Base-by-base conservation (phyloP, 2,888 invertebrate genomes). In the Pristionchus japonicus region DNA sequence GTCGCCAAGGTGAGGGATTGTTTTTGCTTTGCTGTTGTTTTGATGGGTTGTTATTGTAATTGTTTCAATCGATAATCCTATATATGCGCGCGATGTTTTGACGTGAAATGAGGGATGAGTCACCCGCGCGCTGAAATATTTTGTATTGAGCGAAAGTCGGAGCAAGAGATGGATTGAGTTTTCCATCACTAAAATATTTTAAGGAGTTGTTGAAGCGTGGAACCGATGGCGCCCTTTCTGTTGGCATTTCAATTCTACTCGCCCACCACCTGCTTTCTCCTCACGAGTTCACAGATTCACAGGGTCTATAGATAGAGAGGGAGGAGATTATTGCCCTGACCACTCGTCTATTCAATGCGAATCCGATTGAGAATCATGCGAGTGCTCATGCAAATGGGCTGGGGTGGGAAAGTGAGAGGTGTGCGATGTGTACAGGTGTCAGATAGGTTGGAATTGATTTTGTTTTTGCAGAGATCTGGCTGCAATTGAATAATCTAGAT, bases 1-100 rank as follows among this genome's bases (percentile, higher is more conserved):
- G 89, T 92, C 57, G 92, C 93, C 11, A 93, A 92, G 90, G 92
- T 92, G 37, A 74, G 90, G 37, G 31, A 27, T 80, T 40, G 43
- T 31, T 80, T 80, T 20, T 57, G 31, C 40, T 74, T 20, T 74
- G 11, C 15, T 37, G 31, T 87, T 43, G 11, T 43, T 20, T 74
- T 31, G n/a, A 15, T 47, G 17, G 31, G 70, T 15, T 70, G 37
- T 70, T 37, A 70, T 20, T 70, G 37, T 37, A 70, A 37, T 70
- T 37, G 37, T 37, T 70, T 31, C 34, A 34, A n/a, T n/a, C n/a
- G n/a, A n/a, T n/a, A n/a, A n/a, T n/a, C n/a, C n/a, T n/a, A n/a
- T n/a, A n/a, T n/a, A n/a, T n/a, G n/a, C n/a, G n/a, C 9, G 31
- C 11, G 23, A 34, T 70, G 70, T 70, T 70, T 70, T 70, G 37